Percentiles rank a stretch among this genome's conserved stretches.
Evolutionary conservation across 2,113 vertebrate genomes (phyloP).

Genomic region (Numida meleagris): DNA sequence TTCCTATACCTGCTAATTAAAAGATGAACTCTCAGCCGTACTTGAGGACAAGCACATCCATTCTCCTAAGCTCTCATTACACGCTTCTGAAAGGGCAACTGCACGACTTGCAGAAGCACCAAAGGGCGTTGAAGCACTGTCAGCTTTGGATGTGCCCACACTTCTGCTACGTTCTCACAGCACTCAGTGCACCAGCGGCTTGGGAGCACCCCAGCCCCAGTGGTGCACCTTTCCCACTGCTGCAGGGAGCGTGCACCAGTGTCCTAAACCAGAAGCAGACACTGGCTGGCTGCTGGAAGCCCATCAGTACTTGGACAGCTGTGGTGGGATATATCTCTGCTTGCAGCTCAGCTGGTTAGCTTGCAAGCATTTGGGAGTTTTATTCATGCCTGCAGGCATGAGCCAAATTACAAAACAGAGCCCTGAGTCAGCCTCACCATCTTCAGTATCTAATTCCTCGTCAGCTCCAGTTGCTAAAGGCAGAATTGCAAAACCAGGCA

Average conservation of each 20-base stretch:
- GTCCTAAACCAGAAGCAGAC: neutral
- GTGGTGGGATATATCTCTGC: neutral
- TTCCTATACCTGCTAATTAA: neutral
- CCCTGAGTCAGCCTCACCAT: slow-evolving; percentile 11
- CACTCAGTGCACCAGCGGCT: neutral
- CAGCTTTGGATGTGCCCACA: rapidly evolving
- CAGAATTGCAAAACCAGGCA: neutral
- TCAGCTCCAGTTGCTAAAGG: neutral
- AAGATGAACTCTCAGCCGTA: neutral
- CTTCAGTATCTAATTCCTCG: neutral
- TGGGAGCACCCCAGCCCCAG: neutral
- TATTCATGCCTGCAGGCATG: neutral
- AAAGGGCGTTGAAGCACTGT: neutral
- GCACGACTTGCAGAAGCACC: neutral
- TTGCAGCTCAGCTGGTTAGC: neutral
- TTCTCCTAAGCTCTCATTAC: neutral
- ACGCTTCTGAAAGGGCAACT: neutral
- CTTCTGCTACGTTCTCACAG: neutral
- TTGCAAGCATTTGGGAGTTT: neutral
- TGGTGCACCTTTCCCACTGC: neutral
- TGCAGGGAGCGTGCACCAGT: neutral
- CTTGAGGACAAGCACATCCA: neutral
- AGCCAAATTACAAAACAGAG: neutral
- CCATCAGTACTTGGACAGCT: neutral
- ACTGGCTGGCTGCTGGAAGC: neutral